Base-by-base conservation (phyloP, 1,140 invertebrate genomes). In the Ridgeia piscesae region DNA sequence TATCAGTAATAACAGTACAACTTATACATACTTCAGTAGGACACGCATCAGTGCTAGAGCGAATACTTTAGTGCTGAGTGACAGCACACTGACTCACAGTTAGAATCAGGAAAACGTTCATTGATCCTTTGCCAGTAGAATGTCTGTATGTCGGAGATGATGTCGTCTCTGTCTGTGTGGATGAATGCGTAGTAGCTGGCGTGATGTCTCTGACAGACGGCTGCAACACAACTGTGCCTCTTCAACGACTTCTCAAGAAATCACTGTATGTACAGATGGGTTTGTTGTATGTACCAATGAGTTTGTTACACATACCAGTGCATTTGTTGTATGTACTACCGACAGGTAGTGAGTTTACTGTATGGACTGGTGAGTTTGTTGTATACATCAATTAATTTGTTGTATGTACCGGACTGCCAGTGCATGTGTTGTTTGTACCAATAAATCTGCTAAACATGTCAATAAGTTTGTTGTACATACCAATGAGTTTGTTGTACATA, bases 161-260 rank as follows among this genome's bases (percentile, higher is more conserved):
- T 92, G 17, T 58, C 58, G 27, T 89, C 58, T 58, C 58, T 58
- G n/a, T 92, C 50, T 9, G 42, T 34, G 35, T 88, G n/a, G 35
- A 92, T 58, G 33, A 35, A 89, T 35, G 91, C 34, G 50, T 88
- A 93, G 77, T 34, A 93, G 27, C 34, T 35, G 91, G 34, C 33
- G 42, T 88, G 77, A 89, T 93, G 50, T 35, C 92, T 34, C 35
- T 93, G 92, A 34, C 89, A 92, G 33, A 93, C n/a, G 31, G 27
- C 89, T 90, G 21, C 14, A 90, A 42, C n/a, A 90, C 89, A 31
- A 42, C 89, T 42, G 42, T 42, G 42, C 42, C 42, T 42, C 11
- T 11, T 4, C 42, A 6, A 42, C 42, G 42, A n/a, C n/a, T n/a
- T n/a, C n/a, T n/a, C n/a, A n/a, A n/a, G n/a, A n/a, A n/a, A n/a